Evolutionary conservation across 2,797 vertebrate species (phyloP), one percentile per base, ranked within the genome.

Genomic region (Pampus argenteus): DNA sequence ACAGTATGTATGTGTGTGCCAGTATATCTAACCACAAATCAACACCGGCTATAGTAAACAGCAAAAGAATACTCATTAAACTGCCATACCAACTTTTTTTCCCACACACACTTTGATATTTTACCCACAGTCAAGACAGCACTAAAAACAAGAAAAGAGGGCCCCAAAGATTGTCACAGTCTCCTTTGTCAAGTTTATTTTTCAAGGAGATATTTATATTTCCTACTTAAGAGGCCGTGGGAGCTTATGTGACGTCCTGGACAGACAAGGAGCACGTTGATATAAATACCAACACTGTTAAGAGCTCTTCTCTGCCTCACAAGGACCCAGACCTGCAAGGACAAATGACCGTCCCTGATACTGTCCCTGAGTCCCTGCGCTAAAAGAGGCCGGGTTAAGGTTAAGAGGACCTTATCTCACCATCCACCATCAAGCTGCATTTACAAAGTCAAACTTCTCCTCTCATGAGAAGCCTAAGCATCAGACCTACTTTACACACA

Each of bases 241-340:
- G 86, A 90, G 78, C 58, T 65, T 6, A 52, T 29, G 76, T 78
- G 68, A 86, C 82, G 76, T 88, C 81, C 68, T 76, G 77, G 78
- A 86, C 78, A 81, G 88, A 82, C 80, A 82, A 88, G 86, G 71
- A 89, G 75, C 65, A 71, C n/a, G 61, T 64, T 70, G 90, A 89
- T 89, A 93, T 89, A 92, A 93, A 93, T 91, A 91, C 84, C 84
- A 91, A 89, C 88, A 87, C 45, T 14, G 85, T 63, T 75, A 84
- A 89, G 88, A 84, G 86, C 90, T 89, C 75, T 66, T 86, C 81
- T 79, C 67, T 71, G 80, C 68, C 79, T 87, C 85, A 79, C 82
- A 87, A 89, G 86, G 87, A 88, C 89, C 85, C 57, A 26, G 85
- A 87, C 83, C 87, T 88, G 86, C 85, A 86, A 92, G 92, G 90